These are phyloP conservation scores for Urophycis tenuis DNA, from an alignment of 2,797 vertebrate genomes.

Conservation along the genomic window DNA sequence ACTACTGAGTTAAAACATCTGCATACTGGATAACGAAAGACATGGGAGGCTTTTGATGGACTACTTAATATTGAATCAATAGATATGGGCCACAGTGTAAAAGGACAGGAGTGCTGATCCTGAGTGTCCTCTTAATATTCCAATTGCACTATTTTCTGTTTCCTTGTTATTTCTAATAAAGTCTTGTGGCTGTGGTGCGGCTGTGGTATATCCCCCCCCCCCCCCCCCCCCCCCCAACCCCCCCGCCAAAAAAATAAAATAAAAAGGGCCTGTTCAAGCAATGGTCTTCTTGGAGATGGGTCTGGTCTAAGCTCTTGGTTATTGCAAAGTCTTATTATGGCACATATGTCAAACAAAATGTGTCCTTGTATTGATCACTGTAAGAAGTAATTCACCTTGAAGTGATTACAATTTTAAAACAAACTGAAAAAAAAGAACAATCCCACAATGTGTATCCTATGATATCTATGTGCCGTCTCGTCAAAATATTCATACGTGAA, in stretches of 20 bases:
- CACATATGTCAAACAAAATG: conserved; percentile 3
- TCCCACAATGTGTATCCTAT: conserved; percentile 1
- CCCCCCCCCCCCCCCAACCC: too few relatives aligned
- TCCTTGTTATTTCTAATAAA: background rate
- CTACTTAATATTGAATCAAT: background rate
- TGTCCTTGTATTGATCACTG: conserved; percentile 1
- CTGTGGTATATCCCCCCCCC: too few relatives aligned
- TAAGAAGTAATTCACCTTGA: too few relatives aligned
- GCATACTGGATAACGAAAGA: conserved; percentile 48
- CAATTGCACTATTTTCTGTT: background rate
- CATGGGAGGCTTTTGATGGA: background rate
- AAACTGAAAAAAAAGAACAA: background rate
- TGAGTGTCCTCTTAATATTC: background rate
- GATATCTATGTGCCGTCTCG: background rate
- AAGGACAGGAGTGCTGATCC: background rate
- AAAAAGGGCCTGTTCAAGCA: background rate
- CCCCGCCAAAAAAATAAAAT: too few relatives aligned
- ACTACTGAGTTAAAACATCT: conserved; percentile 45
- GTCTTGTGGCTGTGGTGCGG: background rate
- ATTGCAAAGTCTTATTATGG: conserved; percentile 4
- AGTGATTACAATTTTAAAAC: background rate
- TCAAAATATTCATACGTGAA: background rate
- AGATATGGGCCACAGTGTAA: background rate
- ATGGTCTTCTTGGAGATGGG: background rate
- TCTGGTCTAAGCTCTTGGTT: background rate